Conservation (phyloP, 2,888 invertebrate species). For the Plusia festucae region DNA sequence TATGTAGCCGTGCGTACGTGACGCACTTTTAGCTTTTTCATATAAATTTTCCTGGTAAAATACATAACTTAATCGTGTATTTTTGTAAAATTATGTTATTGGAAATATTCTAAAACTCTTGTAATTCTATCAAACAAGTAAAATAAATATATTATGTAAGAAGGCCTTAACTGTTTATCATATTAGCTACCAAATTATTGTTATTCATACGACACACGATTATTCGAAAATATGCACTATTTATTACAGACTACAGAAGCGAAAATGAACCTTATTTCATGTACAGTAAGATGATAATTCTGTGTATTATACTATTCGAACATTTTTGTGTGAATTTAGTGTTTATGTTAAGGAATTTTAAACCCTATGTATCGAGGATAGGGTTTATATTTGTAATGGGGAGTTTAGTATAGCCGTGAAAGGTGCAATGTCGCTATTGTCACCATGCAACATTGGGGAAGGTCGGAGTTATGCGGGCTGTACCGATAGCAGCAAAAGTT, state of each 20-base stretch:
- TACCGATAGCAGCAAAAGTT: constrained; percentile 42
- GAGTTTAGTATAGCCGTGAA: constrained; percentile 41
- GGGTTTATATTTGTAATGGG: not conserved
- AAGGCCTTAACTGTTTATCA: constrained; percentile 40
- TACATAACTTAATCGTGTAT: no score
- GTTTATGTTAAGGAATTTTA: constrained; percentile 5
- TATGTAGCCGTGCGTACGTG: no score
- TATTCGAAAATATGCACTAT: constrained; percentile 20
- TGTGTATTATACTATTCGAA: not conserved
- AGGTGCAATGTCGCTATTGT: constrained; percentile 58
- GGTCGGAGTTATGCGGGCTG: constrained; percentile 52
- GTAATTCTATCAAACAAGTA: no score
- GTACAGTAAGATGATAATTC: constrained; percentile 12
- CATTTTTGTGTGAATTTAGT: constrained; percentile 8
- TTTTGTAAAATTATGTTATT: no score
- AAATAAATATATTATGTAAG: not conserved
- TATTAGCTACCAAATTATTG: constrained; percentile 40
- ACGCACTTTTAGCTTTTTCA: no score
- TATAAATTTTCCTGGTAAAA: no score
- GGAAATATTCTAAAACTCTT: no score
- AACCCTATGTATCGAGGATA: not conserved
- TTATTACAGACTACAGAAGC: not conserved
- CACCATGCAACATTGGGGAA: constrained; percentile 59
- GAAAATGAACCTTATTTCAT: not conserved
- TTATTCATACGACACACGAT: constrained; percentile 38